Evolutionary conservation across 2,888 invertebrate species (phyloP), one percentile per base, ranked within the genome.

Genomic region (Syrista parreyssii): DNA sequence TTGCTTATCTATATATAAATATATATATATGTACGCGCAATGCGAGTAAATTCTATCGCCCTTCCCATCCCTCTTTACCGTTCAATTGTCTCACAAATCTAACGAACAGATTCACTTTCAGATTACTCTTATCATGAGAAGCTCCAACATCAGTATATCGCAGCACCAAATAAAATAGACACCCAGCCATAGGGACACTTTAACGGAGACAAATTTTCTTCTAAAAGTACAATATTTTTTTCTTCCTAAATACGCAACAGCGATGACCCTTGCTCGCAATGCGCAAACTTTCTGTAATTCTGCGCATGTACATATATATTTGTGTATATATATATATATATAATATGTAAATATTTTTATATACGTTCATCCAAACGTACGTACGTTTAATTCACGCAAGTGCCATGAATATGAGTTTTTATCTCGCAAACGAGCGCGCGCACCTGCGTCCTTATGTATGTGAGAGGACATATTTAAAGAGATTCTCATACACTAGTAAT

Each of bases 1-100:
- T 77, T 80, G 81, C 78, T 75, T 33, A 76, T 80, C 31, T 75
- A 76, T 79, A 77, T 75, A 78, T 75, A 74, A 75, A 68, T 78
- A 72, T 76, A 77, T 78, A 74, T 73, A 68, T 78, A 72, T 76
- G 76, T 78, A 9, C 2, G 55, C 55, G 55, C 23, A 55, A 55
- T 23, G 55, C 55, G 55, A 55, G 55, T 55, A 55, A 55, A 9
- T 55, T 55, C 55, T 55, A 55, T 55, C 55, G 55, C 55, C 23
- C 23, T 55, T 23, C 23, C 55, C 23, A 9, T 55, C 23, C 9
- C 1, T 55, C 9, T 55, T 55, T 55, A 4, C 2, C 1, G 23
- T 55, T 55, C 55, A 15, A 55, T 1, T 55, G 9, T 23, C 23
- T 55, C 40, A 55, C 2, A 55, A 15, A 9, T 55, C 55, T 23